Base-by-base conservation (phyloP, 2,113 vertebrate genomes). In the Cottus gobio region DNA sequence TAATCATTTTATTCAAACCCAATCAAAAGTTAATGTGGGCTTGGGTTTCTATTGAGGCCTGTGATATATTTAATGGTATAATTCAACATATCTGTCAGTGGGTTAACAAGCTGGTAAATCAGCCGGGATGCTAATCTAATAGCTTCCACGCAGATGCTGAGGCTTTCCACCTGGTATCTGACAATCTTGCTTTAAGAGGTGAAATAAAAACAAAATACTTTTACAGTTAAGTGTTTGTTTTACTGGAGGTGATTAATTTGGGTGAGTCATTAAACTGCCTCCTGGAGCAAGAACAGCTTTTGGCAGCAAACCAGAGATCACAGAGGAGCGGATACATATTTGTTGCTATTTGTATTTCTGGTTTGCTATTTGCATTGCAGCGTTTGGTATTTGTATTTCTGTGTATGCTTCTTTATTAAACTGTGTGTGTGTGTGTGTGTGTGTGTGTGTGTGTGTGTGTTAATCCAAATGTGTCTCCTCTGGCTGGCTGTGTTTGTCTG, bases 391-490 rank as follows among this genome's bases (percentile, higher is more conserved):
- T 81, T 79, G 52, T 80, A 39, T 71, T 52, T 62, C 31, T 80
- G 36, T 81, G 34, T 77, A n/a, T 10, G 69, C 74, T 73, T 61
- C 58, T 82, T 66, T 24, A 9, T 42, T 20, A 39, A 31, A 34
- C 34, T 57, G 0, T n/a, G 34, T 64, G 44, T 50, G 42, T 37
- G 42, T 18, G 60, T 62, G 28, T 7, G 62, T 44, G 37, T 28
- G 63, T 44, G 36, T 54, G 73, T 6, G 56, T 30, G 24, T 24
- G n/a, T 30, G 36, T 62, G 67, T 44, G 58, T 64, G 66, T 81
- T 56, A 69, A 80, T 80, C 71, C 66, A 75, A 78, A 83, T 80
- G 73, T 22, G 24, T 31, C 20, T 84, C 81, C 57, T 83, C 64
- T 63, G 70, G 56, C 74, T 70, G 64, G 50, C 42, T 62, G 71